phyloP scores from a whole-genome alignment of 2,888 invertebrate species.

The Andrena trimmerana region DNA sequence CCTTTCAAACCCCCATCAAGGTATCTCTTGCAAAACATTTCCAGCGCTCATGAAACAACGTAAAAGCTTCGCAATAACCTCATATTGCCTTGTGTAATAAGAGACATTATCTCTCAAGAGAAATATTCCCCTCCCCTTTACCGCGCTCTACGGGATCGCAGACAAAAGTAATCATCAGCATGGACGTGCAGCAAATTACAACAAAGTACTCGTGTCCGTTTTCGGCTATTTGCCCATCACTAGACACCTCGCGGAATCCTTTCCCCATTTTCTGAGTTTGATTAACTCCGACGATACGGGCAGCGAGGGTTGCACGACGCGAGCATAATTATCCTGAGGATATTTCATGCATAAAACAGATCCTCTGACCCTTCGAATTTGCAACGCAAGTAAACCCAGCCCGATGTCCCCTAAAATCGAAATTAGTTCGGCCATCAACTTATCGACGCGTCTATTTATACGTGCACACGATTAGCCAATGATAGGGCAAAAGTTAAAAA shows the following conservation, averaged over 20 bases:
- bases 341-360: constrained; percentile 17
- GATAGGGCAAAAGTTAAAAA: background rate
- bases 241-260: constrained; percentile 45
- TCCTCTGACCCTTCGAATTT: background rate
- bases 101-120: background rate
- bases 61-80: background rate
- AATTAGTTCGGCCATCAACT: no score
- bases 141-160: no score
- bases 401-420: no score
- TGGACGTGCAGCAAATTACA: constrained; percentile 12
- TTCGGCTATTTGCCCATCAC: constrained; percentile 42
- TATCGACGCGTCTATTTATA: no score
- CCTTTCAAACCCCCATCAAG: no score
- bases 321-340: constrained; percentile 39
- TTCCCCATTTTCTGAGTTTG: constrained; percentile 49
- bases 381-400: no score
- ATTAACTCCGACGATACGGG: constrained; percentile 48
- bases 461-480: no score
- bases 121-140: background rate
- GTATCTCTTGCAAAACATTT: background rate
- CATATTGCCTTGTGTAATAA: background rate
- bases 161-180: constrained; percentile 3
- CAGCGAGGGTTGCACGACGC: background rate
- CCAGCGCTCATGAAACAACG: background rate
- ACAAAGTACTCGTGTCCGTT: constrained; percentile 30